Percentiles rank a stretch among this genome's conserved stretches.
phyloP scores from a whole-genome alignment of 2,113 vertebrate species.

The Propithecus coquereli region DNA sequence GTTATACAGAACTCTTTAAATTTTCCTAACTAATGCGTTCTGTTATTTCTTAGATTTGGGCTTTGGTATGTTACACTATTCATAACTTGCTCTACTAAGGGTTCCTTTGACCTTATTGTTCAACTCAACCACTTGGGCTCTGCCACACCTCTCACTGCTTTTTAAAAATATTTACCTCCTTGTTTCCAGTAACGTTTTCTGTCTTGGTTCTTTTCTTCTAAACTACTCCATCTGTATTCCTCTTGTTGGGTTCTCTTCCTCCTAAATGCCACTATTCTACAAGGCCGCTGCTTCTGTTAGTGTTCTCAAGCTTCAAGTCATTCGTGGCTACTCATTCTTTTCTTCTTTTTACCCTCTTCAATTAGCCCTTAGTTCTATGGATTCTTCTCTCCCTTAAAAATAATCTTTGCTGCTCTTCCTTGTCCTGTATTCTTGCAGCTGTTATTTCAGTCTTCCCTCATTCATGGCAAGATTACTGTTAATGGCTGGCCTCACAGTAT shows the following conservation, averaged over 20 bases:
- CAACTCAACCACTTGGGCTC: not conserved
- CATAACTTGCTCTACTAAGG: not conserved
- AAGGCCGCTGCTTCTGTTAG: not conserved
- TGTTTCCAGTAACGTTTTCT: not conserved
- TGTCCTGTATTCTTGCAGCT: not conserved
- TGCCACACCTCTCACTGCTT: not conserved
- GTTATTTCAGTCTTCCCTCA: not conserved
- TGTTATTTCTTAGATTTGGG: not conserved
- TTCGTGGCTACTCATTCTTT: not conserved
- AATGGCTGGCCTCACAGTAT: not conserved
- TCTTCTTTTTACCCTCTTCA: not conserved
- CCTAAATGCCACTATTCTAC: not conserved
- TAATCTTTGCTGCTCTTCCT: not conserved
- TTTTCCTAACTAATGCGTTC: not conserved
- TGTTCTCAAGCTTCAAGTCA: not conserved
- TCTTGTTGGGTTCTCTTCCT: not conserved
- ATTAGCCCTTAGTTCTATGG: not conserved
- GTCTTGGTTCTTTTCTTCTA: not conserved
- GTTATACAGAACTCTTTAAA: not conserved
- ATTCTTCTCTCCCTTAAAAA: not conserved
- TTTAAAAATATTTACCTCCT: not conserved
- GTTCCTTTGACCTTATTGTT: not conserved
- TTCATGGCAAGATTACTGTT: not conserved
- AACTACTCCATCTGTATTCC: not conserved
- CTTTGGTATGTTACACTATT: not conserved